Percentiles rank a stretch among this genome's conserved stretches.
Conservation (phyloP, 2,888 invertebrate species). For the Loripinus fragilis region DNA sequence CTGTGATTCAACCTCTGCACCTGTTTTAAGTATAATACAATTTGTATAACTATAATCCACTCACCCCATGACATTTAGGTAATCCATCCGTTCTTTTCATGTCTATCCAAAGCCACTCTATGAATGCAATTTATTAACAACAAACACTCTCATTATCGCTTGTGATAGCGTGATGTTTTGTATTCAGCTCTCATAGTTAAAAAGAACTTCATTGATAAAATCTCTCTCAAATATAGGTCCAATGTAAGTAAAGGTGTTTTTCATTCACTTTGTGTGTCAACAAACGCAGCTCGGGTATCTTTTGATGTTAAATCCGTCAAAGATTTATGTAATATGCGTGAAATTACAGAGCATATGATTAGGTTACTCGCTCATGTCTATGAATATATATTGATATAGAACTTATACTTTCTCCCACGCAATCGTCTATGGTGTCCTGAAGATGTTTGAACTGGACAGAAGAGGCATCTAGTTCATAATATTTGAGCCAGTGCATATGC, state of each 20-base stretch:
- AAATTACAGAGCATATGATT: conserved; percentile 15
- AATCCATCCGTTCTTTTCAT: not conserved
- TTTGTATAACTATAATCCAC: not conserved
- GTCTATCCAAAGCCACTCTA: not conserved
- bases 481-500: no score
- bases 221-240: not conserved
- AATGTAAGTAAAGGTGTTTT: conserved; percentile 15
- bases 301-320: conserved; percentile 18
- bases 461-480: no score
- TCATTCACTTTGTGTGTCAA: conserved; percentile 11
- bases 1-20: no score
- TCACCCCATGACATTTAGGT: conserved; percentile 7
- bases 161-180: not conserved
- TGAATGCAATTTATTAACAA: not conserved
- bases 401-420: conserved; percentile 5
- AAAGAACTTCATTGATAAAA: not conserved
- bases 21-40: not conserved
- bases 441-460: no score
- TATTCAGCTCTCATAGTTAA: conserved; percentile 2
- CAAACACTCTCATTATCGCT: not conserved
- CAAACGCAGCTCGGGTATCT: not conserved
- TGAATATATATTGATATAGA: not conserved
- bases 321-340: conserved; percentile 14
- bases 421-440: not conserved
- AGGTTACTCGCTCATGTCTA: not conserved